A percentile compares a stretch with the other conserved stretches of the same genome.
Evolutionary conservation across 2,797 vertebrate species (phyloP).

Genomic region (Sebastes taczanowskii): DNA sequence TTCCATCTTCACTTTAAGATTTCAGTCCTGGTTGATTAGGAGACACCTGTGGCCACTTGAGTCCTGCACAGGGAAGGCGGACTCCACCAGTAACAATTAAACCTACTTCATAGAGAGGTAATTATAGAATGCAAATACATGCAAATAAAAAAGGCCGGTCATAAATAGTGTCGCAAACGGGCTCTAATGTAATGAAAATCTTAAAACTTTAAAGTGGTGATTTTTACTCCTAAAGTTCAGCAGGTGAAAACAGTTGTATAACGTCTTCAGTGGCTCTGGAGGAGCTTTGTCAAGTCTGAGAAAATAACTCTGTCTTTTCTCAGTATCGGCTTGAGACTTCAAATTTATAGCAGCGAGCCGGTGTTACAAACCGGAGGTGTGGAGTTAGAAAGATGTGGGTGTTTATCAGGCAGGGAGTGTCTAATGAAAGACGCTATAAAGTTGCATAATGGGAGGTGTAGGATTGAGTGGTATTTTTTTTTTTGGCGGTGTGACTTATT

Average conservation of each 20-base stretch:
- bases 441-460: slow-evolving; percentile 4
- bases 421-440: not conserved
- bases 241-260: not conserved
- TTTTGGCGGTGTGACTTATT: not conserved
- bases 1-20: not conserved
- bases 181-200: not conserved
- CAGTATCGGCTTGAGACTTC: slow-evolving; percentile 20
- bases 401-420: slow-evolving; percentile 2
- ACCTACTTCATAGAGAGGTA: not conserved
- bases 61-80: not conserved
- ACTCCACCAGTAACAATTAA: not conserved
- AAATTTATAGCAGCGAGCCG: not conserved
- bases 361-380: slow-evolving; percentile 5
- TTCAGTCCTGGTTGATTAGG: not conserved
- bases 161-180: not conserved
- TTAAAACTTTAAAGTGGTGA: no score
- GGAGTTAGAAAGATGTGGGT: slow-evolving; percentile 15
- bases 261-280: not conserved
- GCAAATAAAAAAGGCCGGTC: no score
- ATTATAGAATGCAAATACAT: not conserved
- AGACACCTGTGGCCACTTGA: not conserved
- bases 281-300: not conserved
- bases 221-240: not conserved
- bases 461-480: not conserved
- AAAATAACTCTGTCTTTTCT: not conserved